These are phyloP conservation scores for Phragmatobia fuliginosa DNA, from an alignment of 2,888 invertebrate genomes.

Conservation along the genomic window DNA sequence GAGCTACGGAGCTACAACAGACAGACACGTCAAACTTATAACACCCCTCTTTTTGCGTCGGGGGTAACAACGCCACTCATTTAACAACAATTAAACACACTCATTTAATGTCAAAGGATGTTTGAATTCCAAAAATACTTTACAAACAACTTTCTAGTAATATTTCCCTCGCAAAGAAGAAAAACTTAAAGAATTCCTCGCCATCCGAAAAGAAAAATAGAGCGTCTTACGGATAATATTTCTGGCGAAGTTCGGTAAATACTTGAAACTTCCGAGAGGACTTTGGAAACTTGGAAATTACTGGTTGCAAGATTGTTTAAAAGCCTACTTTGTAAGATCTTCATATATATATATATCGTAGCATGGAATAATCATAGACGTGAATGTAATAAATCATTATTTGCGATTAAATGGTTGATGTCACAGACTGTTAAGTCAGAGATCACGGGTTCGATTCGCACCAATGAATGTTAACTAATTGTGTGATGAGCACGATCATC, in stretches of 20 bases:
- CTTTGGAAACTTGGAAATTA: constrained; percentile 11
- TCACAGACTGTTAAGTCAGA: neutral
- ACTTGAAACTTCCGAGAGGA: constrained; percentile 6
- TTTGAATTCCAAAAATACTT: neutral
- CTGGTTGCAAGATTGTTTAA: neutral
- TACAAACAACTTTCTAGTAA: constrained; percentile 4
- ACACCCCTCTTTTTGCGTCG: no score
- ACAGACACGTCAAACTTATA: no score
- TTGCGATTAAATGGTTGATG: neutral
- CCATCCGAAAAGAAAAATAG: constrained; percentile 16
- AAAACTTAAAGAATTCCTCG: constrained; percentile 1
- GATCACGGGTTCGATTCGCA: no score
- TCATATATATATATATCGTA: neutral
- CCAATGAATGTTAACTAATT: no score
- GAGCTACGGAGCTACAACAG: no score
- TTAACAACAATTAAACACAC: no score
- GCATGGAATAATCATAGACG: neutral
- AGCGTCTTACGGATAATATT: constrained; percentile 13
- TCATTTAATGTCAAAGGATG: neutral
- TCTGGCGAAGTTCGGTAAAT: constrained; percentile 20
- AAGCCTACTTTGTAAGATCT: neutral
- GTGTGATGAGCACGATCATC: no score
- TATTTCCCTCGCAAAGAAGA: neutral
- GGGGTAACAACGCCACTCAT: neutral
- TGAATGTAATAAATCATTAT: neutral